A percentile compares a stretch with the other conserved stretches of the same genome.
Conservation (phyloP, 2,888 invertebrate species). For the Apotomis betuletana region DNA sequence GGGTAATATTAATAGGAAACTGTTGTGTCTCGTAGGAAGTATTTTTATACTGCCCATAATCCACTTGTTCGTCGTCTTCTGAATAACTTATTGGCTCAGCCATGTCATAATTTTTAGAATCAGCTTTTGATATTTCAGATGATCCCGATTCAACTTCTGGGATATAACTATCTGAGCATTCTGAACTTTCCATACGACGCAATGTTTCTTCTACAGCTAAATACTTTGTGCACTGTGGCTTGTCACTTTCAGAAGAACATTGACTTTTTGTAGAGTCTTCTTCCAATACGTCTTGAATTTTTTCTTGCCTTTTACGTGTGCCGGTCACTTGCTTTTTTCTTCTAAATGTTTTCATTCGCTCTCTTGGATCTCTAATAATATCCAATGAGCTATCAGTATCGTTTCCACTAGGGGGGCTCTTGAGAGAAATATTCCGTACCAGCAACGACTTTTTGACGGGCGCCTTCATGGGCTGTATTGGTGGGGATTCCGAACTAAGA, state of each 20-base stretch:
- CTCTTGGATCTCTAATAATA: constrained; percentile 86
- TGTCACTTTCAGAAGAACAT: constrained; percentile 80
- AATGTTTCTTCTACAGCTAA: constrained; percentile 71
- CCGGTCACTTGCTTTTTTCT: constrained; percentile 86
- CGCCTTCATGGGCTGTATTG: constrained; percentile 86
- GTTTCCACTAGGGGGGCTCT: constrained; percentile 89
- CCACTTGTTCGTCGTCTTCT: constrained; percentile 82
- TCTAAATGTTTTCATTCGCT: constrained; percentile 87
- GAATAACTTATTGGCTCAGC: constrained; percentile 76
- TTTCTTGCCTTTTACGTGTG: constrained; percentile 82
- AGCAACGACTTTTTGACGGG: constrained; percentile 86
- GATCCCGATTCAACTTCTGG: constrained; percentile 86
- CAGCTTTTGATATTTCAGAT: constrained; percentile 84
- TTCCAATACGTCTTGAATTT: constrained; percentile 81
- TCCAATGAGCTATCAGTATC: constrained; percentile 89
- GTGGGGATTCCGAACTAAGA: constrained; percentile 88
- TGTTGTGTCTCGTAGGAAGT: constrained; percentile 73
- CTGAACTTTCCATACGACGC: constrained; percentile 85
- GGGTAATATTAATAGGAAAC: constrained; percentile 76
- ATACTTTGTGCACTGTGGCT: constrained; percentile 68
- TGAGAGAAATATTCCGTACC: constrained; percentile 84
- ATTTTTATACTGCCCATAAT: constrained; percentile 75
- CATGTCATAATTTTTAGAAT: constrained; percentile 71
- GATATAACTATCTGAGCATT: constrained; percentile 87
- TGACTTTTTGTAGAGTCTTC: constrained; percentile 81